Percentiles rank a stretch among this genome's conserved stretches.
These are phyloP conservation scores for Ceraclea dissimilis DNA, from an alignment of 2,888 invertebrate species.

Conservation along the genomic window DNA sequence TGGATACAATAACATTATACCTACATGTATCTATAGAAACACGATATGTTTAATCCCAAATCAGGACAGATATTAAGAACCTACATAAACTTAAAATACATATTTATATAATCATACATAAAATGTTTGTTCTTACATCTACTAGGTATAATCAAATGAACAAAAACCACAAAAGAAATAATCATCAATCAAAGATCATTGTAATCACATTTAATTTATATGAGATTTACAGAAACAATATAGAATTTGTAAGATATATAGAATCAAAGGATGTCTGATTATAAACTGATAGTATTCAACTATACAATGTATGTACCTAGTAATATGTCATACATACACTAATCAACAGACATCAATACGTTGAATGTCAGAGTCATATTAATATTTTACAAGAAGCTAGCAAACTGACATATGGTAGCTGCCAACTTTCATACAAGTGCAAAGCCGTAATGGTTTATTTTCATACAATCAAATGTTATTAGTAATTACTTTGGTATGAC, in stretches of 20 bases:
- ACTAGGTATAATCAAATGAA: too few species aligned
- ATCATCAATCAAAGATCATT: too few species aligned
- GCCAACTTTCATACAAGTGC: constrained; percentile 20
- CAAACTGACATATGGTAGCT: constrained; percentile 20
- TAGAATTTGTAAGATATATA: too few species aligned
- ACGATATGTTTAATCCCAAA: constrained; percentile 25
- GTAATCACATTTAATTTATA: too few species aligned
- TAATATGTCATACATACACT: too few species aligned
- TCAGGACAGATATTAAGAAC: constrained; percentile 24
- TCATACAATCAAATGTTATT: constrained; percentile 23
- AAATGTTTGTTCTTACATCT: not conserved
- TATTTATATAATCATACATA: not conserved
- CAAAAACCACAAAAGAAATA: too few species aligned
- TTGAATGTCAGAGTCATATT: too few species aligned
- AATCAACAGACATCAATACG: too few species aligned
- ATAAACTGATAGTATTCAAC: too few species aligned
- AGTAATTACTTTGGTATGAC: constrained; percentile 27
- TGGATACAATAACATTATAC: constrained; percentile 24
- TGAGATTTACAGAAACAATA: too few species aligned
- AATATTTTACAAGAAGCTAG: constrained; percentile 7
- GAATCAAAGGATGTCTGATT: too few species aligned
- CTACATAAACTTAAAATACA: constrained; percentile 15
- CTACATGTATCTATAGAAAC: constrained; percentile 25
- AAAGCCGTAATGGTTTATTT: constrained; percentile 20
- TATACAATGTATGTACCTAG: too few species aligned